Evolutionary conservation across 1,140 invertebrate genomes (phyloP).

Genomic region (Pseudomyrmex cubaensis): DNA sequence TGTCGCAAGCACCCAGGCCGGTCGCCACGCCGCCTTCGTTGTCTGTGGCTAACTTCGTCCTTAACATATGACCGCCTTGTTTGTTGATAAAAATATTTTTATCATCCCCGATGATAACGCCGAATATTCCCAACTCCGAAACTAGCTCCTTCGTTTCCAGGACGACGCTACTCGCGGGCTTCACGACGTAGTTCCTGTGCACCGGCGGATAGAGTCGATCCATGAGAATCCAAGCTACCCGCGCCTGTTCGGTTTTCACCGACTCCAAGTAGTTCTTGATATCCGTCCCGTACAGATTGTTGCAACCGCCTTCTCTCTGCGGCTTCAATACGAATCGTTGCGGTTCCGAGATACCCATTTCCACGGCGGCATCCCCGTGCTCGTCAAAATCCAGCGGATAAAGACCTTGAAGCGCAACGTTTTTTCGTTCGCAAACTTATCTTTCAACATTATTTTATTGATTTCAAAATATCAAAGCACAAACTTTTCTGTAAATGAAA

Average conservation of each 20-base stretch:
- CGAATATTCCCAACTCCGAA: constrained; percentile 97
- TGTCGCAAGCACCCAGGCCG: constrained; percentile 95
- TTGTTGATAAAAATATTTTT: constrained; percentile 90
- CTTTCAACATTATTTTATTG: no score
- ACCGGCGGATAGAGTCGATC: constrained; percentile 92
- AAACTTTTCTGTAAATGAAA: not conserved
- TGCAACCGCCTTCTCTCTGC: constrained; percentile 97
- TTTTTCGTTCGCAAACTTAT: no score
- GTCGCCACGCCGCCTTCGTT: constrained; percentile 97
- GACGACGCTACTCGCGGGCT: constrained; percentile 85
- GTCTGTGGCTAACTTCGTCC: constrained; percentile 93
- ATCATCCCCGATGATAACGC: constrained; percentile 92
- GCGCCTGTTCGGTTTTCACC: constrained; percentile 88
- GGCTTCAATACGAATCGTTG: constrained; percentile 96
- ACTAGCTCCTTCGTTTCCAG: constrained; percentile 83
- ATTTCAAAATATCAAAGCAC: no score
- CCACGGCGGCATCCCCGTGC: constrained; percentile 90
- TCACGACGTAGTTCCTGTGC: constrained; percentile 92
- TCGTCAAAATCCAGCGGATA: constrained; percentile 94
- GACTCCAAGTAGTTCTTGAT: constrained; percentile 88
- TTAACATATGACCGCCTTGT: constrained; percentile 95
- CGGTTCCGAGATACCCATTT: constrained; percentile 93
- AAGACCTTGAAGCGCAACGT: constrained; percentile 84
- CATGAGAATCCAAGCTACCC: constrained; percentile 98
- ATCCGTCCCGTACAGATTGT: constrained; percentile 96